phyloP scores from a whole-genome alignment of 2,113 vertebrate species.

The Apeltes quadracus region DNA sequence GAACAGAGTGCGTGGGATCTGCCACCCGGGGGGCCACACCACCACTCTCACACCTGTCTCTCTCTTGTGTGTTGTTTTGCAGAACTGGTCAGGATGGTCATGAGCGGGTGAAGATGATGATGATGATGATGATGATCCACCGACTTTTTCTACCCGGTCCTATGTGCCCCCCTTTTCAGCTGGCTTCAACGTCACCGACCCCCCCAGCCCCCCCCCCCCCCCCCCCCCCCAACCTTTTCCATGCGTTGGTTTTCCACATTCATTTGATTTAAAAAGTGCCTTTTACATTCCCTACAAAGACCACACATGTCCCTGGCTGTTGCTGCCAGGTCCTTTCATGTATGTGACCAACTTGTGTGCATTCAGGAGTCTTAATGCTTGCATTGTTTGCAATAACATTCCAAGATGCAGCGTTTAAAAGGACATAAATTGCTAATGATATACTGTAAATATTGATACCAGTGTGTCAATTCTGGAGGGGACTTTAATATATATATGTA shows the following conservation, averaged over 20 bases:
- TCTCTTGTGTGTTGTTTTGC: conserved; percentile 53
- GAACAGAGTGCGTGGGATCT: conserved; percentile 36
- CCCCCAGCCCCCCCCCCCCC: neutral
- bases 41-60: conserved; percentile 38
- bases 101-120: conserved; percentile 82
- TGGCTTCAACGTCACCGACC: conserved; percentile 30
- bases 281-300: conserved; percentile 76
- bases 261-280: conserved; percentile 82
- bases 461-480: conserved; percentile 36
- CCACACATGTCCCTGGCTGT: conserved; percentile 34
- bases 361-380: conserved; percentile 43
- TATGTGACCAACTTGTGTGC: conserved; percentile 52
- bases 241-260: conserved; percentile 62
- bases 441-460: conserved; percentile 37
- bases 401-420: conserved; percentile 54
- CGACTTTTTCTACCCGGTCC: conserved; percentile 41
- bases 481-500: conserved; percentile 38
- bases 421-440: conserved; percentile 24
- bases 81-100: conserved; percentile 84
- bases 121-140: too few species aligned
- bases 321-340: conserved; percentile 17
- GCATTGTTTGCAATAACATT: conserved; percentile 69
- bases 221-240: conserved; percentile 23
- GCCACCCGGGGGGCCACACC: neutral
- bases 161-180: conserved; percentile 43